Percentiles rank a stretch among this genome's conserved stretches.
Evolutionary conservation across 2,888 invertebrate species (phyloP).

Genomic region (Amphipyra tragopoginis): DNA sequence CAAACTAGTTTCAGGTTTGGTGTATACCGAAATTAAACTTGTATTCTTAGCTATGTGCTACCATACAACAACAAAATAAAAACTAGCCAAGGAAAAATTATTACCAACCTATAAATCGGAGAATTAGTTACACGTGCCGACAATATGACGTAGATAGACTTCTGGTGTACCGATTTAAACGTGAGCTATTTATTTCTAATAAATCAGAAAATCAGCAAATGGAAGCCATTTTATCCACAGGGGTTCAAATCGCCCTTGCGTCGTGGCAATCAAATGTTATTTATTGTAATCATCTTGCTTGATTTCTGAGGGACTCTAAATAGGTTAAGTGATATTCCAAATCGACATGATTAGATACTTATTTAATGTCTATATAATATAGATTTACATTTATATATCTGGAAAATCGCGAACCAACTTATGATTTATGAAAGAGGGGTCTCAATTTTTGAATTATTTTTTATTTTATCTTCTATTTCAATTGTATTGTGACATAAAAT

Average conservation of each 20-base stretch:
- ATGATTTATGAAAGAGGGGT: too few species aligned
- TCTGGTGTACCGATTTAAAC: slow-evolving; percentile 38
- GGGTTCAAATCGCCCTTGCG: slow-evolving; percentile 44
- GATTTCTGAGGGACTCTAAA: slow-evolving; percentile 22
- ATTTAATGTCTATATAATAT: too few species aligned
- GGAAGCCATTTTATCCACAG: slow-evolving; percentile 53
- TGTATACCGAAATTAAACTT: too few species aligned
- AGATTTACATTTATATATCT: too few species aligned
- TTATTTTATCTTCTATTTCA: too few species aligned
- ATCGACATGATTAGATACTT: slow-evolving; percentile 31
- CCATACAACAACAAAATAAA: too few species aligned
- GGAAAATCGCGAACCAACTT: too few species aligned
- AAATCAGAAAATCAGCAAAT: slow-evolving; percentile 56
- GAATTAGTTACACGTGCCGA: slow-evolving; percentile 38
- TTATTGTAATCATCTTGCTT: slow-evolving; percentile 31
- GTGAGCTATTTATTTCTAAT: slow-evolving; percentile 45
- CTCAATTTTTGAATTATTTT: too few species aligned
- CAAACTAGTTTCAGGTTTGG: too few species aligned
- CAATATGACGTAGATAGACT: slow-evolving; percentile 5
- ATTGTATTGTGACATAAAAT: too few species aligned
- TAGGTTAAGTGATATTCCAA: slow-evolving; percentile 23
- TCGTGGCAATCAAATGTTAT: slow-evolving; percentile 45
- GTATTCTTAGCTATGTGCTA: too few species aligned
- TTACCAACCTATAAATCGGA: background rate
- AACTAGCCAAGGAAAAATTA: background rate